A percentile compares a stretch with the other conserved stretches of the same genome.
phyloP scores from a whole-genome alignment of 2,888 invertebrate genomes.

The Epicampocera succincta region DNA sequence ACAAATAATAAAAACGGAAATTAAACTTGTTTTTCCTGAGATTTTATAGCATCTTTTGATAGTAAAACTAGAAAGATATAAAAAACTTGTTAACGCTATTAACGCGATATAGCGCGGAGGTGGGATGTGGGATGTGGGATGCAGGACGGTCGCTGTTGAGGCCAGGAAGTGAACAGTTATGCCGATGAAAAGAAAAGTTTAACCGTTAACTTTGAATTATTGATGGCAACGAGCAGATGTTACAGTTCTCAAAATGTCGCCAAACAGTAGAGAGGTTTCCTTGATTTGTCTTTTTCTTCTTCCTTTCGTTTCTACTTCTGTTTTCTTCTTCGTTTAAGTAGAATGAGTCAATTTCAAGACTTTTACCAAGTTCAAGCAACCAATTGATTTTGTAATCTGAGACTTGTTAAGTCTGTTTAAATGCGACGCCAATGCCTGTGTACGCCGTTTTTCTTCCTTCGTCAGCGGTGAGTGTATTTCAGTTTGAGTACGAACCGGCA shows the following conservation, averaged over 20 bases:
- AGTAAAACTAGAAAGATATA: slow-evolving; percentile 4
- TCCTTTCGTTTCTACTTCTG: not conserved
- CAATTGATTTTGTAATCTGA: slow-evolving; percentile 63
- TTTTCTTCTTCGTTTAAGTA: slow-evolving; percentile 1
- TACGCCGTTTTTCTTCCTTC: not conserved
- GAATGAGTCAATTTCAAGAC: slow-evolving; percentile 53
- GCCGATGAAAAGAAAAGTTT: slow-evolving; percentile 64
- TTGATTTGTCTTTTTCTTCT: slow-evolving; percentile 1
- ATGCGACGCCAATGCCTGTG: not conserved
- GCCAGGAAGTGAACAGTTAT: slow-evolving; percentile 45
- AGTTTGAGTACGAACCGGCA: not conserved
- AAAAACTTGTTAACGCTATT: slow-evolving; percentile 63
- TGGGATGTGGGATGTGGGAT: not conserved
- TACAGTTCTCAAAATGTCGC: slow-evolving; percentile 53
- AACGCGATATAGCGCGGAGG: slow-evolving; percentile 35
- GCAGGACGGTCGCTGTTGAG: not conserved
- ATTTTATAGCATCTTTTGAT: slow-evolving; percentile 70
- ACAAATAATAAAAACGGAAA: slow-evolving; percentile 68
- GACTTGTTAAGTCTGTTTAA: slow-evolving; percentile 11
- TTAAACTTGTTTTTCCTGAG: slow-evolving; percentile 70
- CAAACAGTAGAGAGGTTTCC: not conserved
- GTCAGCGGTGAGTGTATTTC: not conserved
- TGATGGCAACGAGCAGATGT: slow-evolving; percentile 62
- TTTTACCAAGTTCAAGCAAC: slow-evolving; percentile 58
- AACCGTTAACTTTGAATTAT: slow-evolving; percentile 65